Base-by-base conservation (phyloP, 2,888 invertebrate genomes). In the Exephanes ischioxanthus region DNA sequence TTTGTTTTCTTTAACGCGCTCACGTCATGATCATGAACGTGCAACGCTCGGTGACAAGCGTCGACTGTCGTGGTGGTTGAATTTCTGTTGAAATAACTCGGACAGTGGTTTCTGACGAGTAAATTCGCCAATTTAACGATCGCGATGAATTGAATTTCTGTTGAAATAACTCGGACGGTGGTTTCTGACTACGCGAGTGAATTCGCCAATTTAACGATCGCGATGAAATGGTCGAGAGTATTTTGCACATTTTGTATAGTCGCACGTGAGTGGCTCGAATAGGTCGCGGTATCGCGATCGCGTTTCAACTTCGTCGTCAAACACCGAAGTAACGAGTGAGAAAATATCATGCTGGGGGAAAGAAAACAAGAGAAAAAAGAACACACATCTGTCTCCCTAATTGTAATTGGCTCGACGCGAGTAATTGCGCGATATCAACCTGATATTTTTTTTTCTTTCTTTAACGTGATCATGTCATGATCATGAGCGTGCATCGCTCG, bases 241-340 rank as follows among this genome's bases (percentile, higher is more conserved):
- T 55, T 55, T 41, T 41, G 41, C 41, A 41, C 41, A 71, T 72
- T 75, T 84, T 75, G 73, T 81, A 66, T n/a, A 41, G 66, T 71
- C 58, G 66, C 61, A 61, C 61, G 61, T 67, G 72, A 81, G 72
- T 81, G 61, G 53, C 71, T 33, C 37, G 67, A 66, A 16, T 48
- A 26, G 30, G 66, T 48, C 53, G 71, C 51, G 14, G 67, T 37
- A 45, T 63, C 66, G 45, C 53, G 55, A 33, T 76, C 58, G 6
- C 9, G 41, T 58, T 70, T 70, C 7, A 41, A 30, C 70, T 53
- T 53, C n/a, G 5, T 30, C 58, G 58, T 58, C 26, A 58, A 58
- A 58, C 58, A 58, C 58, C 0, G 14, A 58, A 26, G 58, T 58
- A 58, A 58, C 58, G 58, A 26, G 22, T 33, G 7, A n/a, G 16